phyloP scores from a whole-genome alignment of 2,797 vertebrate species.

The Darevskia mixta region DNA sequence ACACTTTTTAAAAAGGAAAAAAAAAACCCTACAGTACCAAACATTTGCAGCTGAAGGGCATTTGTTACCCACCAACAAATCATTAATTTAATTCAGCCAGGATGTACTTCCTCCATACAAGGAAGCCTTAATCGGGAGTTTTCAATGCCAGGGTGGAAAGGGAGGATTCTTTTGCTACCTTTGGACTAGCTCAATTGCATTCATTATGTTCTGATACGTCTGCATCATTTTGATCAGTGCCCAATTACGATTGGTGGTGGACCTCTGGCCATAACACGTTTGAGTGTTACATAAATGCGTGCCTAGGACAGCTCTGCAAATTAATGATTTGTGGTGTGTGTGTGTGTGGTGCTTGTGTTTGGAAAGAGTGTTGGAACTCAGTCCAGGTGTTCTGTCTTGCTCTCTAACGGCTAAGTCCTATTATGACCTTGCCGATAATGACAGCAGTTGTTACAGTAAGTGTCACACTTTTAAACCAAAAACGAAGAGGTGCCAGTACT shows the following conservation, averaged over 20 bases:
- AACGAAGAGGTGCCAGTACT: too few species aligned
- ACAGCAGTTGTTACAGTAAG: background rate
- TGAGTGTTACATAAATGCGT: background rate
- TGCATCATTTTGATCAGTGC: background rate
- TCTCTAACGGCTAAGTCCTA: background rate
- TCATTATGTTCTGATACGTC: background rate
- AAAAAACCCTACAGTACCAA: slow-evolving; percentile 27
- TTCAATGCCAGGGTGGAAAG: background rate
- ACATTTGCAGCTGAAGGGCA: slow-evolving; percentile 33
- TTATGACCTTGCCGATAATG: background rate
- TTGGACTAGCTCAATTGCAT: background rate
- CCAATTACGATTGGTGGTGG: background rate
- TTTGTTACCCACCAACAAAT: background rate
- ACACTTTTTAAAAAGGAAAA: slow-evolving; percentile 33
- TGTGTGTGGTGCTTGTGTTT: background rate
- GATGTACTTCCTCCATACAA: background rate
- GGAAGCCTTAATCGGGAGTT: slow-evolving; percentile 15
- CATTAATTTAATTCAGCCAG: slow-evolving; percentile 13
- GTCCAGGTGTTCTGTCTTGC: background rate
- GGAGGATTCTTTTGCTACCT: background rate
- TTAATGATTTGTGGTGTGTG: background rate
- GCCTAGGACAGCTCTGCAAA: background rate
- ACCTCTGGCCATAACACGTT: background rate
- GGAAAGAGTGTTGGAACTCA: background rate
- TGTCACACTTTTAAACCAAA: too few species aligned